Base-by-base conservation (phyloP, 2,797 vertebrate genomes). In the Triplophysa yarkandensis region DNA sequence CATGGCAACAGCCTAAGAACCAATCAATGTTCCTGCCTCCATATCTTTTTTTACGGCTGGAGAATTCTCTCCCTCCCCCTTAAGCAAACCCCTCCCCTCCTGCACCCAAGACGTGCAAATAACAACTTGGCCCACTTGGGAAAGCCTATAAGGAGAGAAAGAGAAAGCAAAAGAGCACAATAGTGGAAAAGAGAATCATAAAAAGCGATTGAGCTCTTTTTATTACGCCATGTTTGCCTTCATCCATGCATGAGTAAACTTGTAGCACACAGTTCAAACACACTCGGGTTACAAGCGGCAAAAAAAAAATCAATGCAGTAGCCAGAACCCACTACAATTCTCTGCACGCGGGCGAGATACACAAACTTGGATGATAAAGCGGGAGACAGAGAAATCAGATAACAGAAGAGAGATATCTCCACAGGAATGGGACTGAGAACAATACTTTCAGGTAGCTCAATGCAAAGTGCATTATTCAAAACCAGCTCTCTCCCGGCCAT, bases 31-130 rank as follows among this genome's bases (percentile, higher is more conserved):
- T 79, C 67, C 69, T 74, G 48, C 61, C 78, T 54, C 48, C 46
- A 67, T 57, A 19, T 66, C 67, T 81, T 76, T 75, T 75, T 66
- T 2, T 30, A 73, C 27, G 25, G 61, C 30, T 79, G 23, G 79
- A 72, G 64, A 67, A 25, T 68, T 69, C 16, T 76, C 77, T 86
- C 83, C 84, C 85, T n/a, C n/a, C 82, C 71, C 79, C 78, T 75
- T 76, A 74, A 69, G 75, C 32, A 44, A 74, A 57, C 41, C 41
- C 65, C 25, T 55, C 14, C 39, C 28, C 63, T 54, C 64, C 55
- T 64, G 41, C 30, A 43, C 58, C 44, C 23, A 66, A 69, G 46
- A 76, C 1, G 50, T 80, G 65, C 66, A 62, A 81, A 77, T 68
- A 77, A 76, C 54, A 19, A 69, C 41, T 39, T 65, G 50, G 43